Conservation (phyloP, 2,113 vertebrate species). For the Varanus salvator region DNA sequence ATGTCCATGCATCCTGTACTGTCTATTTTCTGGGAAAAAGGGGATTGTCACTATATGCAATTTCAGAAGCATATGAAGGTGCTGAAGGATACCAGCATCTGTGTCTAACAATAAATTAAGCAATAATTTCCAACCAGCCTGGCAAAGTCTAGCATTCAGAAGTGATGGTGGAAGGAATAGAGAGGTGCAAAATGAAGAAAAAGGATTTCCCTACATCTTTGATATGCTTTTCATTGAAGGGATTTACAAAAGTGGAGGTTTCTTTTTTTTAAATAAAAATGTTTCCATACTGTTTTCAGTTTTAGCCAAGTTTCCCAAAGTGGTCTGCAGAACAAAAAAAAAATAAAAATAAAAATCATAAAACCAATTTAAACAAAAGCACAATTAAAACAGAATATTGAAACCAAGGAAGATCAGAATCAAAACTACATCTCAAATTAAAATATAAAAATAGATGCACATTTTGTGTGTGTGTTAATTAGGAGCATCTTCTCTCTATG, state of each 20-base stretch:
- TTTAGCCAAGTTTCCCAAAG: background rate
- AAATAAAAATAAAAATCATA: background rate
- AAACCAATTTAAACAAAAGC: background rate
- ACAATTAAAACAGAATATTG: background rate
- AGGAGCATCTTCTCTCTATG: no score
- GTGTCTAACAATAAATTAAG: background rate
- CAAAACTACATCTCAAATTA: no score
- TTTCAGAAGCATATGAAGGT: background rate
- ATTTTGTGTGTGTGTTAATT: no score
- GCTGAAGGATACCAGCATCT: background rate
- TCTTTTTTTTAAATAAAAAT: background rate
- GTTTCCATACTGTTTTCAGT: background rate
- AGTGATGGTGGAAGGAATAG: background rate
- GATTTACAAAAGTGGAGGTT: background rate
- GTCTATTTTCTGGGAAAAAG: background rate
- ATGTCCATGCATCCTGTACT: no score
- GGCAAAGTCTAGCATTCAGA: no score
- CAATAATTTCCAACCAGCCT: background rate
- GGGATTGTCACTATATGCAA: no score
- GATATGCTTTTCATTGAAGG: background rate
- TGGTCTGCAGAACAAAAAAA: background rate
- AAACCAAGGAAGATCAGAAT: background rate
- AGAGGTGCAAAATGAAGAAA: background rate
- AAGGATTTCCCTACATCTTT: background rate
- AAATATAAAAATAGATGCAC: no score